Base-by-base conservation (phyloP, 2,888 invertebrate genomes). In the Ornithoptera alexandrae region DNA sequence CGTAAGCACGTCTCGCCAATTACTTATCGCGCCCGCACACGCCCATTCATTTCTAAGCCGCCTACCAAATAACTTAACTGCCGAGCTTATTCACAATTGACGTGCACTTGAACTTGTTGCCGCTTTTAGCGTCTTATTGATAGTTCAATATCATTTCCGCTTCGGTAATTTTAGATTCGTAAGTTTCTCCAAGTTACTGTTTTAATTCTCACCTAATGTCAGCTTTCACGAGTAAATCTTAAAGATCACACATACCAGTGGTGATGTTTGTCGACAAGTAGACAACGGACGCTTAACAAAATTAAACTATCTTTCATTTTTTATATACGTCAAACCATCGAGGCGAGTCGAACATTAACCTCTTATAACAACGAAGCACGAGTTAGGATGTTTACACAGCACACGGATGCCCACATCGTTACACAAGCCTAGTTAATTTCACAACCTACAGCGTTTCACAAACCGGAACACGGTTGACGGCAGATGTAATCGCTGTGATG, bases 91-190 rank as follows among this genome's bases (percentile, higher is more conserved):
- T 82, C 83, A 83, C 81, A 81, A 77, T 81, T 72, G 77, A 73
- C 81, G 76, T 83, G 87, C 78, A 84, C 89, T 89, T 90, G 91
- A 89, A 89, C 89, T 89, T 87, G 80, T 73, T 72, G 71, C 72
- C 80, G 68, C 20, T 62, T 63, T 79, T 77, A 73, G 65, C 75
- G 75, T 76, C 4, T 53, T 82, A 85, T 84, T 82, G 75, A 76
- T 76, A 76, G 79, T 77, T 73, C 72, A 78, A 77, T 76, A 80
- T 83, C 76, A 77, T 79, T 85, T 84, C 82, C 82, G 82, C 76
- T 79, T 63, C 75, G 76, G 39, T 58, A 22, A 15, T 65, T 65
- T 65, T 22, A 24, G 17, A 72, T 77, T 76, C 76, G 75, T 72
- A 80, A 81, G 83, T 86, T 86, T 85, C 82, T 81, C 81, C 75